phyloP scores from a whole-genome alignment of 37 sponge, comb jelly and placozoan species.

The Chondrosia reniformis region DNA sequence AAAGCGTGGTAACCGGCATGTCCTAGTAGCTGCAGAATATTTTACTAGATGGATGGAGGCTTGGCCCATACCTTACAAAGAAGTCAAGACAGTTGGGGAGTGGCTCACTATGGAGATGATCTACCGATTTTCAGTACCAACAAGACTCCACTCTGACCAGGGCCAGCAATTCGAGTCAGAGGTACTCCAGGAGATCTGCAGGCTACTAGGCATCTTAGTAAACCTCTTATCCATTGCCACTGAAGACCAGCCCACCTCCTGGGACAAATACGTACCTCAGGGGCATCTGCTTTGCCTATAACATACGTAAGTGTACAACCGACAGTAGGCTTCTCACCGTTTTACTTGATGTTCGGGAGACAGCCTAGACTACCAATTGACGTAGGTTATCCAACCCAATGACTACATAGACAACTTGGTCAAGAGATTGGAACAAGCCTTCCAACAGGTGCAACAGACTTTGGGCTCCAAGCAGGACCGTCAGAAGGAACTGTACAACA shows the following conservation, averaged over 20 bases:
- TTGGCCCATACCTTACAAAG: slow-evolving; percentile 53
- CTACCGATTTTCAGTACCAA: slow-evolving; percentile 43
- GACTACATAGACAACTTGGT: slow-evolving; percentile 25
- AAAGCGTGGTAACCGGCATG: slow-evolving; percentile 35
- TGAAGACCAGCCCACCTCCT: slow-evolving; percentile 12
- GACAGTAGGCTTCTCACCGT: slow-evolving; percentile 25
- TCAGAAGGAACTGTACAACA: slow-evolving; percentile 30
- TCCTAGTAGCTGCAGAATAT: slow-evolving; percentile 45
- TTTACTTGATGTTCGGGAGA: slow-evolving; percentile 50
- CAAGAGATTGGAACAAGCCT: slow-evolving; percentile 6
- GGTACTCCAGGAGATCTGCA: slow-evolving; percentile 34
- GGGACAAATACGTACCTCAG: slow-evolving; percentile 36
- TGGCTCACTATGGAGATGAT: slow-evolving; percentile 32
- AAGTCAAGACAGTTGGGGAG: slow-evolving; percentile 43
- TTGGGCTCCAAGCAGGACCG: not conserved
- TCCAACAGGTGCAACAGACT: not conserved
- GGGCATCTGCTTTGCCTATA: slow-evolving; percentile 47
- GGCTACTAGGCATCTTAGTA: slow-evolving; percentile 21
- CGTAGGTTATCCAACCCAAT: slow-evolving; percentile 6
- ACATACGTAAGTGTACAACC: slow-evolving; percentile 40
- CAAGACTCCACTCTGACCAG: slow-evolving; percentile 42
- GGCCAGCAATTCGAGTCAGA: slow-evolving; percentile 46
- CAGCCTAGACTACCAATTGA: slow-evolving; percentile 37
- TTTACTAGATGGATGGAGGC: slow-evolving; percentile 52
- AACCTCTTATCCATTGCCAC: not conserved